These are phyloP conservation scores for Ligdia adustata DNA, from an alignment of 2,888 invertebrate genomes.

Conservation along the genomic window DNA sequence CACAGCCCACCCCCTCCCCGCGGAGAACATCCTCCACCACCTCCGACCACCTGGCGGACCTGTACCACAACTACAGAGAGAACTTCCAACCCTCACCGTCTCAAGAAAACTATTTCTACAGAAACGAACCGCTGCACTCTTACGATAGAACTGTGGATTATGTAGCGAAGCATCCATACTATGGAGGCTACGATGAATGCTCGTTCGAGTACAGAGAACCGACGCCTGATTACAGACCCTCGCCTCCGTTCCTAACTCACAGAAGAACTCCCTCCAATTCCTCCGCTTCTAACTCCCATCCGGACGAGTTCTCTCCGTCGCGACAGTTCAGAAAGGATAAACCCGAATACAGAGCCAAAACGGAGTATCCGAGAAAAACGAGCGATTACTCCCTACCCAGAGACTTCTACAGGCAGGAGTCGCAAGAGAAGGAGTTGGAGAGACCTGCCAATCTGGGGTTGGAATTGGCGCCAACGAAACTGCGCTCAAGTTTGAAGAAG, in stretches of 20 bases:
- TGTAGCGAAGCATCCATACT: constrained; percentile 71
- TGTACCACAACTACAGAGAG: constrained; percentile 80
- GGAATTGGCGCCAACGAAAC: constrained; percentile 87
- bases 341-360: constrained; percentile 61
- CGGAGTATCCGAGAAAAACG: constrained; percentile 67
- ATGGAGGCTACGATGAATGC: constrained; percentile 67
- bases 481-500: constrained; percentile 92
- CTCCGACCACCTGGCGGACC: constrained; percentile 86
- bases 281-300: constrained; percentile 83
- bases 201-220: constrained; percentile 70
- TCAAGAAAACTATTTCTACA: constrained; percentile 64
- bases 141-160: constrained; percentile 76
- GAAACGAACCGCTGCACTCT: constrained; percentile 57
- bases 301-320: constrained; percentile 74
- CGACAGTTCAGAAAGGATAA: constrained; percentile 62
- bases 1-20: constrained; percentile 86
- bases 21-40: constrained; percentile 87
- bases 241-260: constrained; percentile 81
- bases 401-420: constrained; percentile 69
- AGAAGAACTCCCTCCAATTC: constrained; percentile 92
- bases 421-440: constrained; percentile 68
- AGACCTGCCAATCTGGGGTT: constrained; percentile 82
- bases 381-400: constrained; percentile 68
- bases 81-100: constrained; percentile 71
- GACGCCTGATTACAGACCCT: constrained; percentile 62